These are phyloP conservation scores for Watsonalla cultraria DNA, from an alignment of 2,888 invertebrate genomes.

Conservation along the genomic window DNA sequence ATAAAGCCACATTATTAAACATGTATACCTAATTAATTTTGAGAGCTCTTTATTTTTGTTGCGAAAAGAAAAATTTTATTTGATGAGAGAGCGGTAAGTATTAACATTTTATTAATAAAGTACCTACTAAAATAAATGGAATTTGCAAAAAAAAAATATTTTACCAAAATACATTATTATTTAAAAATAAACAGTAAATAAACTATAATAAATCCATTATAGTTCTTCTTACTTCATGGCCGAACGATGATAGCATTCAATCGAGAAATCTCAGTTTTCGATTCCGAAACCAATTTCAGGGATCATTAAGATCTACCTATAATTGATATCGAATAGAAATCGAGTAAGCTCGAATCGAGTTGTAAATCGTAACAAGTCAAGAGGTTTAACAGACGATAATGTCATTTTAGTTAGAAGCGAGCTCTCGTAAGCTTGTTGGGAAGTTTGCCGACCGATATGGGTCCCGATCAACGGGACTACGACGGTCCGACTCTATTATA, in stretches of 20 bases:
- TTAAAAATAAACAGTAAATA: too few species aligned
- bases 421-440: conserved; percentile 43
- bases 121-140: too few species aligned
- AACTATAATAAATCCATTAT: too few species aligned
- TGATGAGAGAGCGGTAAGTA: too few species aligned
- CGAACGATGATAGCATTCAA: too few species aligned
- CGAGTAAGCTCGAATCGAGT: conserved; percentile 40
- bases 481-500: conserved; percentile 25
- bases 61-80: too few species aligned
- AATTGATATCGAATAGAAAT: conserved; percentile 35
- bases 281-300: conserved; percentile 10
- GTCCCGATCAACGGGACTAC: conserved; percentile 45
- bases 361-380: conserved; percentile 54
- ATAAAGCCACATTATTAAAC: not conserved
- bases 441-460: conserved; percentile 61
- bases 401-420: conserved; percentile 41
- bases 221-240: too few species aligned
- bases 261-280: too few species aligned
- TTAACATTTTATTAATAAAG: too few species aligned
- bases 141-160: too few species aligned
- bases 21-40: not conserved
- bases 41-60: not conserved
- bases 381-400: conserved; percentile 51
- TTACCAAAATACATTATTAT: too few species aligned
- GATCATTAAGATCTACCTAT: conserved; percentile 25